Base-by-base conservation (phyloP, 2,888 invertebrate genomes). In the Stenichneumon culpator region DNA sequence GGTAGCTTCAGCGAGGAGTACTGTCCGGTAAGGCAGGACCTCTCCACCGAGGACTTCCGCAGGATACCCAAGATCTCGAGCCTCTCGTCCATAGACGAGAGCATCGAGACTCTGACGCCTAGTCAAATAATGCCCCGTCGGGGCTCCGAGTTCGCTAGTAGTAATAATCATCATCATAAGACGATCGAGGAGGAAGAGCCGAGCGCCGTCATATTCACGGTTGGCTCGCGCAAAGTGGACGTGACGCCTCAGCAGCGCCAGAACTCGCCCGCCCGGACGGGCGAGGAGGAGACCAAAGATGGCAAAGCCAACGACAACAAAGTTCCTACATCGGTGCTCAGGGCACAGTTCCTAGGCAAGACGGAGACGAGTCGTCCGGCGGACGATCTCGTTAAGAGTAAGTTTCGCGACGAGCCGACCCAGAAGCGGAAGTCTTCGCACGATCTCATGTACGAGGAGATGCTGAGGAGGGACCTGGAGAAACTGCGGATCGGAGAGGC, bases 51-150 rank as follows among this genome's bases (percentile, higher is more conserved):
- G 5, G 93, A 94, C 52, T 90, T 91, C 11, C 91, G 92, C 2
- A 90, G 92, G 65, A 90, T 94, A 70, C 92, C 92, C 25, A 94
- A 94, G 63, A 94, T 94, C 79, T 93, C 94, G 77, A 93, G 93
- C 85, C 89, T 94, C 7, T 94, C 93, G 72, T 94, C 94, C 2
- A 93, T 94, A 22, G 94, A 93, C 81, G 94, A 94, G 86, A 93
- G 92, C 75, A 93, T 90, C 83, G 94, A 94, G 88, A 93, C 90
- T 4, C 85, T 86, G 47, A 86, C 89, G 83, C 87, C 90, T 87
- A 91, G 90, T 89, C 90, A 90, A 78, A 83, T 86, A 32, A 79
- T 89, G 79, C 86, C 88, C 57, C 87, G 90, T 36, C 86, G 89
- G 36, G 87, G 86, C 72, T 89, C 90, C 5, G 89, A 90, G 75